Evolutionary conservation across 92 coral and sea anemone genomes (phyloP).

Genomic region (Siderastrea radians): DNA sequence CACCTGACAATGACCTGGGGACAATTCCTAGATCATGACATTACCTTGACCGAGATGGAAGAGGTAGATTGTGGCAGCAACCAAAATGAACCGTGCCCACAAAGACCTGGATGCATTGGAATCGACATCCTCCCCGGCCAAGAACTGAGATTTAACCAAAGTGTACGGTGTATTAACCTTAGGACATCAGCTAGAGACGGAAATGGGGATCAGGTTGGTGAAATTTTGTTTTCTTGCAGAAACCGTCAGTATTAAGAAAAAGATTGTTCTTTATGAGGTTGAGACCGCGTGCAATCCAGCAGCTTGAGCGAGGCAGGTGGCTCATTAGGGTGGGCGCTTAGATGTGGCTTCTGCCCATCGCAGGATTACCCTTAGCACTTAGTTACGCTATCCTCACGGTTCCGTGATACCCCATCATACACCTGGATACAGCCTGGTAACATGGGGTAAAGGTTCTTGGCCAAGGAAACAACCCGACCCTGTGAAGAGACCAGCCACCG

Average conservation of each 20-base stretch:
- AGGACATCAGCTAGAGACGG: not conserved
- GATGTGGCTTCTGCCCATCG: too few relatives aligned
- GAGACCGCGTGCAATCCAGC: not conserved
- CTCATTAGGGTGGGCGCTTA: too few relatives aligned
- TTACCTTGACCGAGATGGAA: conserved; percentile 1
- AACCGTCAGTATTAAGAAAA: not conserved
- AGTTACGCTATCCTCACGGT: too few relatives aligned
- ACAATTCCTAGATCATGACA: conserved; percentile 39
- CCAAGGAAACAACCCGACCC: too few relatives aligned
- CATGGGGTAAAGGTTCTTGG: too few relatives aligned
- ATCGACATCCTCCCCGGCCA: not conserved
- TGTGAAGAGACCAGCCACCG: too few relatives aligned
- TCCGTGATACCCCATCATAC: too few relatives aligned
- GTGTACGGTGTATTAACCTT: conserved; percentile 12
- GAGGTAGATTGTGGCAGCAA: conserved; percentile 8
- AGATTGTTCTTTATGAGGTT: not conserved
- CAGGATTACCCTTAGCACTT: too few relatives aligned
- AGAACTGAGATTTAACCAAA: not conserved
- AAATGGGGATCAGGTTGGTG: conserved; percentile 25
- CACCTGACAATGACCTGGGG: conserved; percentile 45
- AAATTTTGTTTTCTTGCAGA: not conserved
- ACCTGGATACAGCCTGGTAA: too few relatives aligned
- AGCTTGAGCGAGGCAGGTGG: too few relatives aligned
- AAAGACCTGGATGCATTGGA: not conserved
- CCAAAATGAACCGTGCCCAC: not conserved